A percentile compares a stretch with the other conserved stretches of the same genome.
These are phyloP conservation scores for Edolisoma coerulescens DNA, from an alignment of 2,113 vertebrate genomes.

Conservation along the genomic window DNA sequence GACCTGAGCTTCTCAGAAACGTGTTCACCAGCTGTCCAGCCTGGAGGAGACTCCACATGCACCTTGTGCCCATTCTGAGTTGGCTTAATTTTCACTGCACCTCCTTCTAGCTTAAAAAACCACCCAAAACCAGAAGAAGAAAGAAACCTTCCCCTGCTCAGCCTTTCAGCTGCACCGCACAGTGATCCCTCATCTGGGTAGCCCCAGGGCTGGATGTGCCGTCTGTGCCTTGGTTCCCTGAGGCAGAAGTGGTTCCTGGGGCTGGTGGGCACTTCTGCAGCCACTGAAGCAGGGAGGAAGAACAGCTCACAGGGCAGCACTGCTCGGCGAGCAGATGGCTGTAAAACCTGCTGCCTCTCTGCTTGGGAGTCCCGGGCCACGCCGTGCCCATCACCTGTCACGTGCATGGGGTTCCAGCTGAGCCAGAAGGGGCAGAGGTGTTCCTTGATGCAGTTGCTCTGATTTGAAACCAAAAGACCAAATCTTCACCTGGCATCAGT, in stretches of 20 bases:
- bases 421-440: not conserved
- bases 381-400: not conserved
- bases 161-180: not conserved
- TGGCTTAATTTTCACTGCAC: not conserved
- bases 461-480: not conserved
- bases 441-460: not conserved
- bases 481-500: not conserved
- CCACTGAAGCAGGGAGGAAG: not conserved
- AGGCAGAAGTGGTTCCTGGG: not conserved
- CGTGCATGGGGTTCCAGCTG: not conserved
- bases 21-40: not conserved
- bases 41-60: rapidly evolving
- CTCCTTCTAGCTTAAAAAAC: not conserved
- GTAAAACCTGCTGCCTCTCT: not conserved
- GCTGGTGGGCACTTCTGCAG: not conserved
- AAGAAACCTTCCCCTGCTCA: not conserved
- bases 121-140: not conserved
- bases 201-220: not conserved
- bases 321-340: not conserved
- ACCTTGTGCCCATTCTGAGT: not conserved
- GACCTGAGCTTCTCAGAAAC: not conserved
- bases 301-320: not conserved
- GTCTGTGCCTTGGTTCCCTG: not conserved
- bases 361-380: not conserved
- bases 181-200: not conserved